A percentile compares a stretch with the other conserved stretches of the same genome.
Conservation (phyloP, 2,888 invertebrate species). For the Athalia rosae region DNA sequence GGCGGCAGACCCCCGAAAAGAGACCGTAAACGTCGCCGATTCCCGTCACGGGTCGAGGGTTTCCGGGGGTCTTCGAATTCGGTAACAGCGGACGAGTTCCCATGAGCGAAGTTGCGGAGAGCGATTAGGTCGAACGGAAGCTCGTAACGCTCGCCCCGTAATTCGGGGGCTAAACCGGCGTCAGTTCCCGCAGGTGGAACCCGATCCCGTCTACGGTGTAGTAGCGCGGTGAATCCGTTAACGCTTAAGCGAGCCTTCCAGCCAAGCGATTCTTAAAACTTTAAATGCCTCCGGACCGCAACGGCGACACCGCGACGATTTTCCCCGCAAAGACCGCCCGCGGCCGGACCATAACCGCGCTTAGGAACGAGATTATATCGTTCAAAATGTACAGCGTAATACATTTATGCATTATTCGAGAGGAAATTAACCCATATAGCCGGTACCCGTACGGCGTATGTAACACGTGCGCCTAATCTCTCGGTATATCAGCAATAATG, state of each 20-base stretch:
- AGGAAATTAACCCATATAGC: slow-evolving; percentile 59
- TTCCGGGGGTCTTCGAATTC: slow-evolving; percentile 11
- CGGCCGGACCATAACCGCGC: background rate
- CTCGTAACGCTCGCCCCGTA: slow-evolving; percentile 13
- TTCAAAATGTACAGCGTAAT: slow-evolving; percentile 53
- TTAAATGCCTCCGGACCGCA: slow-evolving; percentile 23
- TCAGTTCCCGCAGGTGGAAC: background rate
- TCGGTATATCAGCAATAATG: slow-evolving; percentile 70
- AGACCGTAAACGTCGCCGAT: background rate
- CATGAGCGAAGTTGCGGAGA: background rate
- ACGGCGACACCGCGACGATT: slow-evolving; percentile 15
- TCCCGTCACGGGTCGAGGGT: slow-evolving; percentile 15
- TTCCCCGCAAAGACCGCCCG: background rate
- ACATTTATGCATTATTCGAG: slow-evolving; percentile 56
- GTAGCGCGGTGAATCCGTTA: background rate
- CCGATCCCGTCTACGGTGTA: background rate
- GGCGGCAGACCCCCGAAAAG: no score
- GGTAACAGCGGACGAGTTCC: slow-evolving; percentile 6
- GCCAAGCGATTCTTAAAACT: slow-evolving; percentile 21
- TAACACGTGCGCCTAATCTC: slow-evolving; percentile 71
- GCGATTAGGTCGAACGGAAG: slow-evolving; percentile 25
- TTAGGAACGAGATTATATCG: slow-evolving; percentile 36
- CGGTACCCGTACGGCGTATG: slow-evolving; percentile 57
- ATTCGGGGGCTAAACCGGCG: slow-evolving; percentile 16
- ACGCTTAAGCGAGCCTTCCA: background rate